Conservation (phyloP, 2,113 vertebrate genomes). For the Tonatia bakeri region DNA sequence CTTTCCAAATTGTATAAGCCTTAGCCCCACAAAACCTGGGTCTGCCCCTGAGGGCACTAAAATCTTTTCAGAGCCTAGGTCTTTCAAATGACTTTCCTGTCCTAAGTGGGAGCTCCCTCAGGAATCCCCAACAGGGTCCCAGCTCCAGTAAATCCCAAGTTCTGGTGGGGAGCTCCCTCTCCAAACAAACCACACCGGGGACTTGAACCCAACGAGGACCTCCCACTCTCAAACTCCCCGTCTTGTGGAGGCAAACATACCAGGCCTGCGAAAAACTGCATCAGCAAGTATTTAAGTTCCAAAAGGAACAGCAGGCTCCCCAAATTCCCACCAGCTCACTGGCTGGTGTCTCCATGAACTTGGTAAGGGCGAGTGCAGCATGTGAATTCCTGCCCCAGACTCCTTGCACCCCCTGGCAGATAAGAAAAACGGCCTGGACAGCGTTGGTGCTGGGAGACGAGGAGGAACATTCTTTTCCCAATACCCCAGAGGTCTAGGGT, state of each 20-base stretch:
- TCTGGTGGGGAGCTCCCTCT: neutral
- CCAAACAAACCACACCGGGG: neutral
- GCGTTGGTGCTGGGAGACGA: neutral
- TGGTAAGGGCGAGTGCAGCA: neutral
- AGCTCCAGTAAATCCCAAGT: neutral
- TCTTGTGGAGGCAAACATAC: neutral
- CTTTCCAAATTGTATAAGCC: neutral
- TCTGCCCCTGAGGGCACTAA: neutral
- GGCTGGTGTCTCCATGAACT: neutral
- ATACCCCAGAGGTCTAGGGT: neutral
- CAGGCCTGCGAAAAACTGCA: neutral
- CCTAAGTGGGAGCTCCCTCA: neutral
- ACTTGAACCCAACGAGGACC: neutral
- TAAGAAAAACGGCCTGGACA: neutral
- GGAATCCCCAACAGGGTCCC: neutral
- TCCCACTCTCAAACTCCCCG: neutral
- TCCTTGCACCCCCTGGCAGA: neutral
- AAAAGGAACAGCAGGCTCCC: neutral
- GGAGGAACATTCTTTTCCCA: neutral
- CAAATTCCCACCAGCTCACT: neutral
- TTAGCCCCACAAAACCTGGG: neutral
- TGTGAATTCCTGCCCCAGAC: neutral
- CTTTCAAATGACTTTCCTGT: neutral
- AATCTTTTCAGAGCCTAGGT: neutral
- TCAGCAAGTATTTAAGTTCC: neutral